phyloP scores from a whole-genome alignment of 2,113 vertebrate species.

The Puntigrus tetrazona region DNA sequence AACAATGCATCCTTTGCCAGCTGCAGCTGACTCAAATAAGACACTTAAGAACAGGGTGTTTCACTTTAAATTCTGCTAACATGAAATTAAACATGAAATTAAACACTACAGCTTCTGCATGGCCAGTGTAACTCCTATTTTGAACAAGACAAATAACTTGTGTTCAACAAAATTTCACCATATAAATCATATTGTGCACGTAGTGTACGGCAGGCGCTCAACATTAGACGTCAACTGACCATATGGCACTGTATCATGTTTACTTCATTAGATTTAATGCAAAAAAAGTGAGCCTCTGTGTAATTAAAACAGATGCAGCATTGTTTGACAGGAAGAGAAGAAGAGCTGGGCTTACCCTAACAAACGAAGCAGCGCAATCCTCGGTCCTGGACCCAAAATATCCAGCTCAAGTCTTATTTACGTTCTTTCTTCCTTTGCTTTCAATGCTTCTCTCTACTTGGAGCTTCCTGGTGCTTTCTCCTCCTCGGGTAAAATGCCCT shows the following conservation, averaged over 20 bases:
- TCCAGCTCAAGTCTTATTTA: conserved; percentile 66
- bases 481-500: conserved; percentile 66
- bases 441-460: conserved; percentile 42
- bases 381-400: conserved; percentile 65
- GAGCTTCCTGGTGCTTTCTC: conserved; percentile 56
- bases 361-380: conserved; percentile 65
- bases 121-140: background rate
- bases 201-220: background rate
- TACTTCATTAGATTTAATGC: background rate
- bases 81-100: conserved; percentile 11
- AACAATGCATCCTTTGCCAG: conserved; percentile 38
- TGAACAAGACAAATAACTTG: background rate
- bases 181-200: background rate
- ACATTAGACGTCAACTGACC: conserved; percentile 14
- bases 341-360: conserved; percentile 65
- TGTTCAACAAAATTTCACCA: background rate
- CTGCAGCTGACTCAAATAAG: conserved; percentile 36
- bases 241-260: conserved; percentile 4
- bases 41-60: conserved; percentile 18
- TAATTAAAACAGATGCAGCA: conserved; percentile 32
- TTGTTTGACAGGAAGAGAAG: conserved; percentile 11
- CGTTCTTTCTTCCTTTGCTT: conserved; percentile 67
- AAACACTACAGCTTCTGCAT: conserved; percentile 6
- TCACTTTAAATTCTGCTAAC: conserved; percentile 3
- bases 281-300: background rate